A percentile compares a stretch with the other conserved stretches of the same genome.
These are phyloP conservation scores for Xenentodon cancila DNA, from an alignment of 2,797 vertebrate genomes.

Conservation along the genomic window DNA sequence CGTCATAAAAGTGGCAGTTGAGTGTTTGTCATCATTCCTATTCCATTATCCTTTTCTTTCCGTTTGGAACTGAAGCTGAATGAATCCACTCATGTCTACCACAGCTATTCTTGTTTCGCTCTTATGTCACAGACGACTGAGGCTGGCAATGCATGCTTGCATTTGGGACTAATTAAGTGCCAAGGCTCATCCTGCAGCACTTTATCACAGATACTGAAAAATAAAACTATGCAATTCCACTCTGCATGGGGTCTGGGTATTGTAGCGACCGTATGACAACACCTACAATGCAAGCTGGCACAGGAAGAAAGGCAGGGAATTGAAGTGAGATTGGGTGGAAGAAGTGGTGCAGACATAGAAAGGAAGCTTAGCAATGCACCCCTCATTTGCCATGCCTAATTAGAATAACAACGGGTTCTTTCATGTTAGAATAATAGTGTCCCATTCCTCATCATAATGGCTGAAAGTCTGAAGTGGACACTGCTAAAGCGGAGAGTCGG, in stretches of 20 bases:
- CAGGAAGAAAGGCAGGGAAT: slow-evolving; percentile 53
- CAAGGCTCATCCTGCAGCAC: slow-evolving; percentile 38
- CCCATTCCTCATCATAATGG: slow-evolving; percentile 72
- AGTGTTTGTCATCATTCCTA: background rate
- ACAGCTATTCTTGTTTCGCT: slow-evolving; percentile 3
- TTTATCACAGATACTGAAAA: slow-evolving; percentile 26
- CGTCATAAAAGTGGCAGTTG: too few species aligned
- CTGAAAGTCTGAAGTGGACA: slow-evolving; percentile 27
- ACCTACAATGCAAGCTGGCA: slow-evolving; percentile 51
- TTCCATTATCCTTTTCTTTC: background rate
- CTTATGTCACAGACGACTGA: background rate
- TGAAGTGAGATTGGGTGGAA: slow-evolving; percentile 38
- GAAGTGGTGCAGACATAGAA: slow-evolving; percentile 42
- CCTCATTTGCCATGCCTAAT: slow-evolving; percentile 71
- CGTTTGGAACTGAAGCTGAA: background rate
- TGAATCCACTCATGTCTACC: background rate
- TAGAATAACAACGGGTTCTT: slow-evolving; percentile 76
- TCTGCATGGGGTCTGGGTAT: slow-evolving; percentile 49
- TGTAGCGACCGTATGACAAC: slow-evolving; percentile 37
- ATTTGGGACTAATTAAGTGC: slow-evolving; percentile 15
- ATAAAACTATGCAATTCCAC: slow-evolving; percentile 23
- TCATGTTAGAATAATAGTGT: slow-evolving; percentile 71
- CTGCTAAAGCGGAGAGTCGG: slow-evolving; percentile 33
- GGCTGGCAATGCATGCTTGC: slow-evolving; percentile 19
- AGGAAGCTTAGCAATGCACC: slow-evolving; percentile 56